Conservation (phyloP, 2,888 invertebrate genomes). For the Aromia moschata region DNA sequence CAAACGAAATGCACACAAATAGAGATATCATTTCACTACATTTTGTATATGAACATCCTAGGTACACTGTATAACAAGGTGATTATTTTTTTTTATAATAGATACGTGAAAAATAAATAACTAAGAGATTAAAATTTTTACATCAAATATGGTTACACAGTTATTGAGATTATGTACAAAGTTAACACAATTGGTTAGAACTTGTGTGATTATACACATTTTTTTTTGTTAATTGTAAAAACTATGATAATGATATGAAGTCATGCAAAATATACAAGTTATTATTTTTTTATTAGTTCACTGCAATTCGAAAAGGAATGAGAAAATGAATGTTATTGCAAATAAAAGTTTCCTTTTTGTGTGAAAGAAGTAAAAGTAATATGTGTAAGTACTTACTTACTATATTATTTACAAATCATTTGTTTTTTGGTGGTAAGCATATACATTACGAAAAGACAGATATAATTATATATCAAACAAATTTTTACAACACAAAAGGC, state of each 20-base stretch:
- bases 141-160: no score
- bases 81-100: no score
- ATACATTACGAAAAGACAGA: not conserved
- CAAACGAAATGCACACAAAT: no score
- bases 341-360: conserved; percentile 10
- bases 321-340: conserved; percentile 1
- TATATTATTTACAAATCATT: no score
- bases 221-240: conserved; percentile 1
- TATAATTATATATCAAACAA: not conserved
- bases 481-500: conserved; percentile 6
- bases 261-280: conserved; percentile 15
- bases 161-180: not conserved
- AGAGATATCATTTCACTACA: no score
- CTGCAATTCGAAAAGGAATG: not conserved
- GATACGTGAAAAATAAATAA: no score
- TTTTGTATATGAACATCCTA: no score
- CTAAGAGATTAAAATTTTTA: no score
- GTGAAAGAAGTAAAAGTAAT: no score
- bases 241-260: conserved; percentile 1
- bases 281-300: conserved; percentile 5
- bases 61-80: no score
- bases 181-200: not conserved
- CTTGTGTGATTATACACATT: conserved; percentile 1
- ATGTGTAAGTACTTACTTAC: not conserved
- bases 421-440: no score